phyloP scores from a whole-genome alignment of 1,140 invertebrate species.

The Zaprionus kolodkinae region DNA sequence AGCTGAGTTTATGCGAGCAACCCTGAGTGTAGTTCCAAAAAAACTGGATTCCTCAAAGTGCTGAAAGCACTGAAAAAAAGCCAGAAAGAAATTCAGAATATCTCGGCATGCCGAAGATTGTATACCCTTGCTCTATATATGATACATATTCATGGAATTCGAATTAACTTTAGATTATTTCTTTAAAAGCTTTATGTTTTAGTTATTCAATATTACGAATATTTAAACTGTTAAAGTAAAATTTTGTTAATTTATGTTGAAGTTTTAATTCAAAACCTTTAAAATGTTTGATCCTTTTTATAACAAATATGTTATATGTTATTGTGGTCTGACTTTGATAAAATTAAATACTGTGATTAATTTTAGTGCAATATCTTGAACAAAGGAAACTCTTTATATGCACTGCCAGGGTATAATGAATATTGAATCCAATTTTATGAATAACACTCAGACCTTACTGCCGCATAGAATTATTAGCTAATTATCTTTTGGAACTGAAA shows the following conservation, averaged over 20 bases:
- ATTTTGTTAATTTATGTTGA: too few relatives aligned
- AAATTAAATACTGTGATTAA: not conserved
- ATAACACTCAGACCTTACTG: not conserved
- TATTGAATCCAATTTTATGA: not conserved
- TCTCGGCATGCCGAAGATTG: not conserved
- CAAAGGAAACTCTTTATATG: not conserved
- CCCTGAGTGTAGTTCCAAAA: not conserved
- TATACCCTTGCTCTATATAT: not conserved
- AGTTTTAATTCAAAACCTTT: too few relatives aligned
- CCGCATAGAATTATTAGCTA: not conserved
- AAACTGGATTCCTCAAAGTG: not conserved
- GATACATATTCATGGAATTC: too few relatives aligned
- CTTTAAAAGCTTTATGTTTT: not conserved
- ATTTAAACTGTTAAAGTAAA: too few relatives aligned
- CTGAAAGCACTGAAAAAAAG: not conserved
- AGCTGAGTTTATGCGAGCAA: not conserved
- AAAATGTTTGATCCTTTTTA: too few relatives aligned
- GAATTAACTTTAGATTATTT: not conserved
- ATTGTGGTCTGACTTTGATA: too few relatives aligned
- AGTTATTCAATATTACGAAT: not conserved
- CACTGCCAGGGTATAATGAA: not conserved
- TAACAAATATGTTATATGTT: too few relatives aligned
- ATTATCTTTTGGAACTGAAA: conserved; percentile 4
- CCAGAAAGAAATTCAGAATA: not conserved
- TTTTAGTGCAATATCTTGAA: not conserved